Percentiles rank a stretch among this genome's conserved stretches.
phyloP scores from a whole-genome alignment of 2,113 vertebrate genomes.

The Onychorhynchus coronatus region DNA sequence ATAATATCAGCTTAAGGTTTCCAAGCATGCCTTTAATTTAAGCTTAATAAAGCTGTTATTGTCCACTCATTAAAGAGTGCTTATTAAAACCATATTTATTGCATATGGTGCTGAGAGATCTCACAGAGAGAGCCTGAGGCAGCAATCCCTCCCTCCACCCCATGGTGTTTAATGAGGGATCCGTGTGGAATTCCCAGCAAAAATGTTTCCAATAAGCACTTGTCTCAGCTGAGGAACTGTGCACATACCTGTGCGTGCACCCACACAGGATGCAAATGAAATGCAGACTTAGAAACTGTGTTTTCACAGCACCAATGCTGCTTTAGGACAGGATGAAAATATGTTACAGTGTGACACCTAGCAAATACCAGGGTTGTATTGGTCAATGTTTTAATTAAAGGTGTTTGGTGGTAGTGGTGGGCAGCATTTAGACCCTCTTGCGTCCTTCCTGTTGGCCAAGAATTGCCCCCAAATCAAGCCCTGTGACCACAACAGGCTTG shows the following conservation, averaged over 20 bases:
- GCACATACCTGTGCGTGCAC: neutral
- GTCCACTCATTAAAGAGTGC: constrained; percentile 53
- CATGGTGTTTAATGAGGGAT: neutral
- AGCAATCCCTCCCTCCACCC: neutral
- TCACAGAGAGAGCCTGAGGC: neutral
- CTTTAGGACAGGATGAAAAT: neutral
- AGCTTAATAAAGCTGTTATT: constrained; percentile 65
- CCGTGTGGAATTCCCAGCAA: neutral
- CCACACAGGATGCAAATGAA: neutral
- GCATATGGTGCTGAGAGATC: constrained; percentile 5
- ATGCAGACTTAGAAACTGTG: neutral
- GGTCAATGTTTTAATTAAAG: neutral
- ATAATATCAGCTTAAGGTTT: neutral
- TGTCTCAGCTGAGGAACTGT: neutral
- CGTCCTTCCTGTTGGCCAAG: neutral
- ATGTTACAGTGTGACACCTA: rapidly evolving
- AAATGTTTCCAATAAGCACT: neutral
- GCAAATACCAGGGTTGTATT: neutral
- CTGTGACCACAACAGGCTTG: neutral
- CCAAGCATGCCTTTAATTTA: constrained; percentile 61
- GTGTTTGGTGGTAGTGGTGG: neutral
- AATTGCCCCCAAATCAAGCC: too few relatives aligned
- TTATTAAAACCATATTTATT: constrained; percentile 58
- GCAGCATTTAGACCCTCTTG: neutral
- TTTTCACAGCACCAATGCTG: rapidly evolving